Evolutionary conservation across 2,888 invertebrate species (phyloP), one percentile per base, ranked within the genome.

Genomic region (Alitta virens): DNA sequence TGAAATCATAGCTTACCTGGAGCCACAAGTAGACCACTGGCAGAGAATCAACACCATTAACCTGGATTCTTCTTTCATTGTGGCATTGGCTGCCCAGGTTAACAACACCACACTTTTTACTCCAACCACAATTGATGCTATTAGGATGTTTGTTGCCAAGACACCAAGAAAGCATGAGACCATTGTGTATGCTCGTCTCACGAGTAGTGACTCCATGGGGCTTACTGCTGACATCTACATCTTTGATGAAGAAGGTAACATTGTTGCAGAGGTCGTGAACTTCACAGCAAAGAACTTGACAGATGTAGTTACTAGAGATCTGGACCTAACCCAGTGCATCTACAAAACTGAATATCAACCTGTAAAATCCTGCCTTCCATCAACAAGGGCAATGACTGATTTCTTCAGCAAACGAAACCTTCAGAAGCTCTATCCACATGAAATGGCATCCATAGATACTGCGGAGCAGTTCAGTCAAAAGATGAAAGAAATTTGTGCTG

Each of bases 291-390:
- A 50, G 40, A 62, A 62, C 51, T 23, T 38, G 5, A 43, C 50
- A 21, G 40, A 23, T 12, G n/a, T 33, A 12, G 38, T 16, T 23
- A 51, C 49, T 9, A 23, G 23, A 2, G 24, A 56, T 12, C 12
- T 56, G 2, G 62, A 56, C 21, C 23, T 56, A 21, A 25, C 27
- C 7, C 26, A 27, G n/a, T 62, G 62, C 25, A 12, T 62, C 5
- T 62, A 62, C 62, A 46, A 27, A 16, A 62, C 38, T 23, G 62
- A 46, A 33, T 56, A 43, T 27, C 62, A 62, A 50, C 56, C 56
- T 21, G 50, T 21, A 1, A 38, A 27, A 23, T 18, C 56, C 12
- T 49, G 49, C 24, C 21, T 62, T 3, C 62, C 62, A 14, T 25
- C 53, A 12, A 56, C 51, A n/a, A 50, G 12, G n/a, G 24, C 25